Evolutionary conservation across 2,797 vertebrate genomes (phyloP).

Genomic region (Malurus leucopterus): DNA sequence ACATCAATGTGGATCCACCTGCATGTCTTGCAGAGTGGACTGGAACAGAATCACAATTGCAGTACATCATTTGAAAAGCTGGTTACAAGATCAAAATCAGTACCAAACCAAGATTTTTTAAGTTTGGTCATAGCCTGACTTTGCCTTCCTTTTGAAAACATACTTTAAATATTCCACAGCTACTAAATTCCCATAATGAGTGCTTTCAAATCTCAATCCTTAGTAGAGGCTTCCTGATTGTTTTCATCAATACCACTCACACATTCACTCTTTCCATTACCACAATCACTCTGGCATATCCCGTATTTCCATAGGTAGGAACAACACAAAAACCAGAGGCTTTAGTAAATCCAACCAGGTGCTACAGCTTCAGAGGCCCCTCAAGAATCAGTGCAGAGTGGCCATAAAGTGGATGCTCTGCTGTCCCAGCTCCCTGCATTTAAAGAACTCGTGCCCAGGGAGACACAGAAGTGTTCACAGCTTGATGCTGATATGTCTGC

Average conservation of each 20-base stretch:
- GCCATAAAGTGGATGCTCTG: neutral
- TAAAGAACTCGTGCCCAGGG: neutral
- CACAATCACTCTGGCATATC: neutral
- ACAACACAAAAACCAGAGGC: neutral
- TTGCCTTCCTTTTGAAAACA: no score
- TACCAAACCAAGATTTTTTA: no score
- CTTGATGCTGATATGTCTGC: neutral
- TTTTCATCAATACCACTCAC: neutral
- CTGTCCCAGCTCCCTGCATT: neutral
- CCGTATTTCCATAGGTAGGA: neutral
- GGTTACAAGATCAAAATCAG: neutral
- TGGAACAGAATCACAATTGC: neutral
- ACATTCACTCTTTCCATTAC: neutral
- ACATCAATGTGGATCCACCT: neutral
- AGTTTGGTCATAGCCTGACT: no score
- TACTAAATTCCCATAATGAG: neutral
- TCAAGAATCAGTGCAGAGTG: neutral
- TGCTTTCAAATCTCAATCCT: neutral
- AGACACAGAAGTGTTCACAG: accelerated
- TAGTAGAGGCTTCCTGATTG: neutral
- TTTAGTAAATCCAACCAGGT: neutral
- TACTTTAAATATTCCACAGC: neutral
- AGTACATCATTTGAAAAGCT: neutral
- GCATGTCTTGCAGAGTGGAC: neutral
- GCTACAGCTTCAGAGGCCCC: neutral